Evolutionary conservation across 2,797 vertebrate genomes (phyloP).

Genomic region (Enteromius viviparus): DNA sequence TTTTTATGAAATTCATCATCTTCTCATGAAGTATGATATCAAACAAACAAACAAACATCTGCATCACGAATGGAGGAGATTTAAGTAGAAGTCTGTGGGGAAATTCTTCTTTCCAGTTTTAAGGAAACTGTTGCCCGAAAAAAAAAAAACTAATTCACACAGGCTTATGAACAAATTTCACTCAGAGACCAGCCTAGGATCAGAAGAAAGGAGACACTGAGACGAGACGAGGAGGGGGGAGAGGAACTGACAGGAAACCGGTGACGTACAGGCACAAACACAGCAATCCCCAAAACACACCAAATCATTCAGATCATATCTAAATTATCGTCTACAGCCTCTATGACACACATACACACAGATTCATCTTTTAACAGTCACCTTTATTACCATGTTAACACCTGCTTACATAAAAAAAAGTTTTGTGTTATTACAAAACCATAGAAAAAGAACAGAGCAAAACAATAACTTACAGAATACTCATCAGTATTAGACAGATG

Average conservation of each 20-base stretch:
- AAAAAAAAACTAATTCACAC: conserved; percentile 1
- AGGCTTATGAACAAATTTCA: conserved; percentile 7
- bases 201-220: conserved; percentile 24
- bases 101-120: conserved; percentile 15
- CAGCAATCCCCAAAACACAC: conserved; percentile 28
- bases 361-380: conserved; percentile 43
- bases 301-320: conserved; percentile 18
- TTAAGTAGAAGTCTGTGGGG: conserved; percentile 17
- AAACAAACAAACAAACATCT: conserved; percentile 35
- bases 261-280: conserved; percentile 9
- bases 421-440: conserved; percentile 32
- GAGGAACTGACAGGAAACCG: conserved; percentile 52
- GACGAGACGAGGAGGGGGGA: conserved; percentile 32
- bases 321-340: conserved; percentile 30
- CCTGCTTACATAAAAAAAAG: conserved; percentile 47
- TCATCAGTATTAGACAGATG: conserved; percentile 22
- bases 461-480: conserved; percentile 31
- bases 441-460: conserved; percentile 7
- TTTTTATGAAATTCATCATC: not conserved
- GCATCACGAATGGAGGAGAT: conserved; percentile 2
- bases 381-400: conserved; percentile 56
- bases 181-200: not conserved
- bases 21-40: conserved; percentile 38
- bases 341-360: conserved; percentile 40
- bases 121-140: not conserved